Evolutionary conservation across 2,888 invertebrate genomes (phyloP).

Genomic region (Synanthedon myopaeformis): DNA sequence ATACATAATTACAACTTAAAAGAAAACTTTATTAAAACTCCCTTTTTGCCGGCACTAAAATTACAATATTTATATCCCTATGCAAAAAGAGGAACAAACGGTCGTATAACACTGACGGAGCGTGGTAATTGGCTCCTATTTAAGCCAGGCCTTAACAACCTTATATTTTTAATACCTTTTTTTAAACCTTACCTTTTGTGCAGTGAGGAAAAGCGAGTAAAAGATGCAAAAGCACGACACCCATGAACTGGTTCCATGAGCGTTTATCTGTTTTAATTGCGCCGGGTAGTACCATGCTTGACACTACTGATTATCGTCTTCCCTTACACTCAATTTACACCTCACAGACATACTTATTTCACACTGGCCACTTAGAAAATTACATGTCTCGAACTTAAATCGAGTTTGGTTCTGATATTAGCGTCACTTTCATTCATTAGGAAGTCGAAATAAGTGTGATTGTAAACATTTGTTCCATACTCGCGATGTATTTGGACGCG

Average conservation of each 20-base stretch:
- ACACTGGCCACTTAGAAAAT: background rate
- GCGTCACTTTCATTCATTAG: background rate
- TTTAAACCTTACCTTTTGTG: conserved; percentile 39
- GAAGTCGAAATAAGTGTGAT: background rate
- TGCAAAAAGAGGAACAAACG: background rate
- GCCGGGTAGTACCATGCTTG: conserved; percentile 51
- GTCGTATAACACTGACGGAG: background rate
- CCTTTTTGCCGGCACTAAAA: too few relatives aligned
- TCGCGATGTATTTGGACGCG: conserved; percentile 45
- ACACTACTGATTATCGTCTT: conserved; percentile 39
- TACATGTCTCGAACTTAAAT: background rate
- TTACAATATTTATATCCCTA: too few relatives aligned
- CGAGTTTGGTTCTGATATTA: background rate
- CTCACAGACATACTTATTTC: background rate
- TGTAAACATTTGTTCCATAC: conserved; percentile 27
- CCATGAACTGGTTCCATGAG: conserved; percentile 52
- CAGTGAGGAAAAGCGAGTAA: conserved; percentile 37
- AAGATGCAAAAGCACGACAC: conserved; percentile 51
- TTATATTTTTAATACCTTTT: background rate
- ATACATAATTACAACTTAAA: too few relatives aligned
- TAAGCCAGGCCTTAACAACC: background rate
- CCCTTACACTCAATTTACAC: conserved; percentile 1
- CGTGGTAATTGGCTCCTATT: background rate
- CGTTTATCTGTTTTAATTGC: conserved; percentile 55
- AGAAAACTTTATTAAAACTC: too few relatives aligned